Evolutionary conservation across 2,113 vertebrate genomes (phyloP), one percentile per base, ranked within the genome.

Genomic region (Macrotis lagotis): DNA sequence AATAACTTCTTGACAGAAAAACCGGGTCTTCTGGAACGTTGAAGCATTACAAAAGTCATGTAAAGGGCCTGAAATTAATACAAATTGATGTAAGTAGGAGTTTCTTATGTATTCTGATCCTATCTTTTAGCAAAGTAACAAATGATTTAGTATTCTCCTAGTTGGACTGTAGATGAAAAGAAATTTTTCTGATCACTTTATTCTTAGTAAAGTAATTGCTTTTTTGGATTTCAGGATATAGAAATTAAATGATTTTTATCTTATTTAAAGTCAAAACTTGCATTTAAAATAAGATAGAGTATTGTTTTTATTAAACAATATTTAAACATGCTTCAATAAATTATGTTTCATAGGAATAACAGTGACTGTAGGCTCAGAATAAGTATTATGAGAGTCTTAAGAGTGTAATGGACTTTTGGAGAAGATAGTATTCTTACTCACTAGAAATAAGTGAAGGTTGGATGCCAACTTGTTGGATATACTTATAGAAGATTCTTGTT

Each of bases 201-300:
- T 55, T 74, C 37, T 92, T 66, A 94, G 95, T 47, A 88, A 94
- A 89, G 44, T 11, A 51, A 25, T 91, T 25, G 31, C 11, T 24
- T 88, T 94, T 89, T 92, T 94, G 51, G 93, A 94, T 89, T 89
- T 83, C n/a, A 44, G 66, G n/a, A 83, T 83, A 19, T 83, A 83
- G 66, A 83, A 92, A 48, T 8, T 8, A 26, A 66, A 24, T 14
- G 37, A 22, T 93, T 94, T 97, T 95, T 49, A 83, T 96, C 89
- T 93, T 74, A 89, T 25, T 96, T 95, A 91, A 93, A 95, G 90
- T 89, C 55, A 37, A 48, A 2, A 90, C 59, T 88, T 83, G n/a
- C n/a, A 44, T 6, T n/a, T 96, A 94, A 93, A 94, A 91, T 89
- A 94, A 95, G 92, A 93, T 90, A 53, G 92, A 44, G 11, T 49